Base-by-base conservation (phyloP, 2,888 invertebrate genomes). In the Melanostoma mellinum region DNA sequence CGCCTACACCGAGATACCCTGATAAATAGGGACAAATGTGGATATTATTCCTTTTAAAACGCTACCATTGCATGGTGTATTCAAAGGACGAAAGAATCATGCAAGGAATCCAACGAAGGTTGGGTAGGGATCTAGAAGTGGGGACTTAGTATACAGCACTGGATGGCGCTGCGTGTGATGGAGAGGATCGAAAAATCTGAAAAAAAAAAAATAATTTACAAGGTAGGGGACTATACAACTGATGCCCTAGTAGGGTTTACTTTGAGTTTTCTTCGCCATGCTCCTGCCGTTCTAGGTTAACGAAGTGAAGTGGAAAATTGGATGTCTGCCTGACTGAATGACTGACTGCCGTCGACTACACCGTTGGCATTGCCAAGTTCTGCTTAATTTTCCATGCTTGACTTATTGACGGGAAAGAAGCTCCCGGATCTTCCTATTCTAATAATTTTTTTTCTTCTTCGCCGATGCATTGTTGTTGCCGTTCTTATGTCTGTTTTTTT, bases 331-430 rank as follows among this genome's bases (percentile, higher is more conserved):
- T 72, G 44, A 44, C 71, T 56, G 63, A 77, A 61, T 50, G 77
- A 72, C 76, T 77, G 72, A 72, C 81, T 81, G 58, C 56, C 38
- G 35, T 38, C 30, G 9, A n/a, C 32, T 2, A 6, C 46, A 10
- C 44, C 32, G n/a, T 0, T 60, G 69, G 52, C 58, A 76, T 42
- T 68, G 63, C 40, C 68, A 58, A 78, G 68, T 65, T 73, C 63
- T 82, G 78, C 82, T 82, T 82, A 82, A 78, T 82, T 78, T 78
- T 82, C 73, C 78, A 82, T 82, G 82, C 82, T 78, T 78, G 82
- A 82, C 82, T 82, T 82, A 82, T 82, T 82, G 78, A 69, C 78
- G 82, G 77, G 73, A 82, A 82, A 65, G 78, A 82, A 82, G 82
- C 82, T 78, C 63, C 78, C 69, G 69, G 78, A 78, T 82, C 69